phyloP scores from a whole-genome alignment of 1,140 invertebrate species.

The Acromyrmex charruanus region DNA sequence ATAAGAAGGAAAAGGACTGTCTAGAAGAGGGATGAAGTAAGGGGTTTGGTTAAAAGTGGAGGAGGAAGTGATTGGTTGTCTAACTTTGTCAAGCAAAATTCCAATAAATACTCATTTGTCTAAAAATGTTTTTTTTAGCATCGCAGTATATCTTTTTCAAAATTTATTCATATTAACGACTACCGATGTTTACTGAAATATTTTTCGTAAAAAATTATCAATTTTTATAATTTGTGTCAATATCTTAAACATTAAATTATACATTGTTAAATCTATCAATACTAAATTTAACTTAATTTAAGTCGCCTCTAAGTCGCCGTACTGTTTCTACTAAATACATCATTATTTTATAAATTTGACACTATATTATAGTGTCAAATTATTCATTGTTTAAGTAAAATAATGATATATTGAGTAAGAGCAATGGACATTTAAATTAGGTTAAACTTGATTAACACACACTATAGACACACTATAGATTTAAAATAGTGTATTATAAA shows the following conservation, averaged over 20 bases:
- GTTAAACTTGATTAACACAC: no score
- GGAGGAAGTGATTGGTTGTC: background rate
- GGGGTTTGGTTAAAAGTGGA: constrained; percentile 7
- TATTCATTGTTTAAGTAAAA: no score
- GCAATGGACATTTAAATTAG: no score
- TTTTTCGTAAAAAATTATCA: background rate
- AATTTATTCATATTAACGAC: background rate
- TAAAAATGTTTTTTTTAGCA: constrained; percentile 32
- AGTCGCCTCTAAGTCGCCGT: no score
- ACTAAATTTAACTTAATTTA: no score
- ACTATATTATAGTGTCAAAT: no score
- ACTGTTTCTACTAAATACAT: no score
- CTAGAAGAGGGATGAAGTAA: background rate
- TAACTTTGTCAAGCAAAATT: constrained; percentile 36
- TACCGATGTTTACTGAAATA: constrained; percentile 1
- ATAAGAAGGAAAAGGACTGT: background rate
- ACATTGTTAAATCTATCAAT: no score
- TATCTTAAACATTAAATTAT: background rate
- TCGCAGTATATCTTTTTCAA: background rate
- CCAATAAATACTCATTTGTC: constrained; percentile 72
- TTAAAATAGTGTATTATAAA: background rate
- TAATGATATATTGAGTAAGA: no score
- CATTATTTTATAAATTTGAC: no score
- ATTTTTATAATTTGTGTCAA: background rate
- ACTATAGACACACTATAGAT: no score